Percentiles rank a stretch among this genome's conserved stretches.
These are phyloP conservation scores for Oligia fasciuncula DNA, from an alignment of 2,888 invertebrate genomes.

Conservation along the genomic window DNA sequence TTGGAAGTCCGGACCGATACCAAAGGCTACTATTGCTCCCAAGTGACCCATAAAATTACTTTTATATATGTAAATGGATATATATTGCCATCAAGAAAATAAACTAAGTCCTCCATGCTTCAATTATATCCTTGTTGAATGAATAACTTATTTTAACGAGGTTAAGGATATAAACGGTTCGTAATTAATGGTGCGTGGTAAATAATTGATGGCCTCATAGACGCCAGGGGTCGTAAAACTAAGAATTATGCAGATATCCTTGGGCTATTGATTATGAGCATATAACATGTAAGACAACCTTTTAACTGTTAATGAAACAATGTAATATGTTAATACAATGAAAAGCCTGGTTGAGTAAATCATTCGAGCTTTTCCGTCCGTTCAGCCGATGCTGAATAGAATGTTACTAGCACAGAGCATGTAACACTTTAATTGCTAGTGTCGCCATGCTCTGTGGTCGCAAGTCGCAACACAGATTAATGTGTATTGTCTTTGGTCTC, in stretches of 20 bases:
- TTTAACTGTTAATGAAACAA: slow-evolving; percentile 5
- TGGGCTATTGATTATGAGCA: slow-evolving; percentile 26
- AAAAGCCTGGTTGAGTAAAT: background rate
- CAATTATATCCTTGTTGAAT: background rate
- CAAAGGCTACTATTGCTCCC: no score
- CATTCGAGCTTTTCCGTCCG: background rate
- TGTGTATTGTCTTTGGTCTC: background rate
- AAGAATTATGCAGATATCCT: slow-evolving; percentile 13
- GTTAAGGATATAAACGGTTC: background rate
- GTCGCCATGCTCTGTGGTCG: no score
- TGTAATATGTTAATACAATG: slow-evolving; percentile 9
- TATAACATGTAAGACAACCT: slow-evolving; percentile 15
- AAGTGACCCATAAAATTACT: no score
- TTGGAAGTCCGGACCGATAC: no score
- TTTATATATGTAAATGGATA: no score
- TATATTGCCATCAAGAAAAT: background rate
- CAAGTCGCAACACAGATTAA: background rate
- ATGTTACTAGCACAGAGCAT: no score
- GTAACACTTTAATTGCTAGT: background rate
- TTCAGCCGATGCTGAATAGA: background rate
- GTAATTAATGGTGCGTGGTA: slow-evolving; percentile 18
- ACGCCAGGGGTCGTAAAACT: slow-evolving; percentile 22
- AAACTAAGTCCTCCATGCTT: background rate
- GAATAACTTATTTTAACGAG: slow-evolving; percentile 17
- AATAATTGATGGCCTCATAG: slow-evolving; percentile 15